A percentile compares a stretch with the other conserved stretches of the same genome.
Conservation (phyloP, 2,797 vertebrate genomes). For the Pelochelys cantorii region DNA sequence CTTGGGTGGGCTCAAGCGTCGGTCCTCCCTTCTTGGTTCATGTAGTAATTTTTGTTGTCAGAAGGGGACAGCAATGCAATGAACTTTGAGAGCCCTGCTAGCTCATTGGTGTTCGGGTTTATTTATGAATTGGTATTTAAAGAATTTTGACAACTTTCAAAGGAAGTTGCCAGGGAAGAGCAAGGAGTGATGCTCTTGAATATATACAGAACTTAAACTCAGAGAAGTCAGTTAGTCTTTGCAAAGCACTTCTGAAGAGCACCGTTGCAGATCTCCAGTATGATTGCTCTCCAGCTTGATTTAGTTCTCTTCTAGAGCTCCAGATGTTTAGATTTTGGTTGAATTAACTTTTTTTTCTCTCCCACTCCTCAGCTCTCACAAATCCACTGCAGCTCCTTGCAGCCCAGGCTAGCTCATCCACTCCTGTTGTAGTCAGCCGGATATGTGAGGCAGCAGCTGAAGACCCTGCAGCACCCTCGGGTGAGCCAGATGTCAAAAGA, state of each 20-base stretch:
- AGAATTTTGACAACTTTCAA: neutral
- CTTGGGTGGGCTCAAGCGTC: too few relatives aligned
- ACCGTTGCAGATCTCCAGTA: neutral
- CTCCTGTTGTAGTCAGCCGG: constrained; percentile 90
- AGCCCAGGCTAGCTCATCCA: constrained; percentile 95
- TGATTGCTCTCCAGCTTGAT: fast-evolving
- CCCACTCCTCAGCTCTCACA: constrained; percentile 84
- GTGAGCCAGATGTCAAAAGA: constrained; percentile 91
- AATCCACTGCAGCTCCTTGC: constrained; percentile 97
- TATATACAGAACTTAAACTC: neutral
- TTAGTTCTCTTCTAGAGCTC: constrained; percentile 5
- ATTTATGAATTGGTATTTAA: neutral
- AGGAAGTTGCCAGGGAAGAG: neutral
- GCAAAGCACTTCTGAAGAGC: neutral
- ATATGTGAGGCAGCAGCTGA: constrained; percentile 81
- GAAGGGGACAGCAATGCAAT: too few relatives aligned
- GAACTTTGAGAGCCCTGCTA: neutral
- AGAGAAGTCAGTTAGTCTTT: neutral
- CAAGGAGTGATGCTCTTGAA: neutral
- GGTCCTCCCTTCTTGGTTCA: too few relatives aligned
- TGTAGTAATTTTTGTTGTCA: too few relatives aligned
- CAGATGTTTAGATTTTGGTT: neutral
- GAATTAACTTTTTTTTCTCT: neutral
- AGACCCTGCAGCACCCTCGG: constrained; percentile 73
- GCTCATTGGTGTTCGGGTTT: neutral